Evolutionary conservation across 2,797 vertebrate genomes (phyloP).

Genomic region (Dermochelys coriacea): DNA sequence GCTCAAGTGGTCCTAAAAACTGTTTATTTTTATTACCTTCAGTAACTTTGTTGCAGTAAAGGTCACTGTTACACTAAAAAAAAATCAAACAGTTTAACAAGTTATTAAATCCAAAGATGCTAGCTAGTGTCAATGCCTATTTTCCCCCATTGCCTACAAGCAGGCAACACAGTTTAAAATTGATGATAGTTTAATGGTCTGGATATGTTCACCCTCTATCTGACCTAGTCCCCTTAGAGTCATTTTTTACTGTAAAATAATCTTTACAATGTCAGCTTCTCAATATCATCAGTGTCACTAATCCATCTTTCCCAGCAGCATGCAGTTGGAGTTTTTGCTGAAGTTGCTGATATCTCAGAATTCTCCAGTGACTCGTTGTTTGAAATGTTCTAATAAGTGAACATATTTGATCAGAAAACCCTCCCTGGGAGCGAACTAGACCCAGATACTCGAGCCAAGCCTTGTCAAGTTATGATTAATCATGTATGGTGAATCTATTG

Average conservation of each 20-base stretch:
- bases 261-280: background rate
- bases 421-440: background rate
- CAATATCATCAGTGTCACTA: slow-evolving; percentile 9
- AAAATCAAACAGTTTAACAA: background rate
- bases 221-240: slow-evolving; percentile 9
- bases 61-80: background rate
- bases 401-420: fast-evolving
- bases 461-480: background rate
- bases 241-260: slow-evolving; percentile 28
- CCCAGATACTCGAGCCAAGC: background rate
- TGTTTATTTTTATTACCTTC: background rate
- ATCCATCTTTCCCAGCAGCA: slow-evolving; percentile 13
- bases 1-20: background rate
- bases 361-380: background rate
- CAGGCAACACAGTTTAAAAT: background rate
- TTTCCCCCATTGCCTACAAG: background rate
- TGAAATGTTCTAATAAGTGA: background rate
- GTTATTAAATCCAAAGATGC: background rate
- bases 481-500: background rate
- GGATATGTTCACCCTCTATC: background rate
- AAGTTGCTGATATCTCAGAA: background rate
- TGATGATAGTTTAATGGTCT: background rate
- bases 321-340: background rate
- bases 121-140: fast-evolving
- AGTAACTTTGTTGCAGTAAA: background rate